Base-by-base conservation (phyloP, 1,140 invertebrate genomes). In the Dinoponera quadriceps region DNA sequence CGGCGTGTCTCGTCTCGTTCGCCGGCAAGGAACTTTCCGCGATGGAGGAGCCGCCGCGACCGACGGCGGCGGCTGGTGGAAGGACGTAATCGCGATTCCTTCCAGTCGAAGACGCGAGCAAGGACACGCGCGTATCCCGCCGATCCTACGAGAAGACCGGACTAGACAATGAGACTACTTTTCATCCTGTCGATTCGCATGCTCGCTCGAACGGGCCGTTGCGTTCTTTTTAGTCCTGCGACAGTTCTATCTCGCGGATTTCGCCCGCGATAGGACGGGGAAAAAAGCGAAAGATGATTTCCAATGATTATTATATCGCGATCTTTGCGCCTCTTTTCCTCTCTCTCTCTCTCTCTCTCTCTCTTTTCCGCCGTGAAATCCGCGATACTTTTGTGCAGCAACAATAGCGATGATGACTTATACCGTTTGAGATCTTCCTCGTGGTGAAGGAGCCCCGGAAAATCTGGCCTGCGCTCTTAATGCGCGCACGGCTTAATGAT, bases 131-230 rank as follows among this genome's bases (percentile, higher is more conserved):
- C n/a, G 54, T 62, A 54, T 81, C 68, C 66, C 27, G 59, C 38
- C 33, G 71, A 72, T 89, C 62, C 63, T 80, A 85, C 63, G 44
- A n/a, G n/a, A 20, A 29, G 48, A 44, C 38, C 38, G 38, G 38
- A 44, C 38, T 81, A 85, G 82, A 90, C 90, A 90, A 90, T 90
- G 89, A 90, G 80, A 83, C 88, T 87, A 90, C 87, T 89, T 84
- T 86, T 90, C 86, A 90, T 89, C 73, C 87, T 88, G 88, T 90
- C 89, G 87, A 90, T 90, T 85, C 84, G 83, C 78, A 62, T 85
- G 78, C 82, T 83, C 51, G 48, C 87, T 81, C 44, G 62, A 87
- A 82, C 65, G 66, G 49, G 51, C 84, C 84, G 89, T 89, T 90
- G 88, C 88, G 74, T 72, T 84, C 77, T 84, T 85, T 63, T 74